These are phyloP conservation scores for Polyodon spathula DNA, from an alignment of 2,113 vertebrate species.

Conservation along the genomic window DNA sequence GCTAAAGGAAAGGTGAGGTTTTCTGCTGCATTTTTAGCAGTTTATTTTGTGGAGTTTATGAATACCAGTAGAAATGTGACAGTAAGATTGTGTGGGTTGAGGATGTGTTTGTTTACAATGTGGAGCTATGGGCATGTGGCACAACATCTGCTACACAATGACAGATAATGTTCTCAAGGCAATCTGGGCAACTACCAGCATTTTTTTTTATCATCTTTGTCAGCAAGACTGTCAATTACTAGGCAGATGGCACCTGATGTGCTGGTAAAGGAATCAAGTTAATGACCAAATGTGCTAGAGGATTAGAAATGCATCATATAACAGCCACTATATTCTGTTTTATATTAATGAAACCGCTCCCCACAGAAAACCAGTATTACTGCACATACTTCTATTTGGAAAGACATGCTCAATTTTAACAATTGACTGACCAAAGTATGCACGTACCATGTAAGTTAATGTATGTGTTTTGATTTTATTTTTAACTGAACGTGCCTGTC, in stretches of 20 bases:
- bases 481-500: too few relatives aligned
- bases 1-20: too few relatives aligned
- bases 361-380: constrained; percentile 14
- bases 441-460: background rate
- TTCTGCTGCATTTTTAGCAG: too few relatives aligned
- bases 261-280: constrained; percentile 34
- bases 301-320: constrained; percentile 31
- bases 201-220: constrained; percentile 9
- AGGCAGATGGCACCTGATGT: constrained; percentile 52
- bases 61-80: too few relatives aligned
- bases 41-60: too few relatives aligned
- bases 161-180: constrained; percentile 44
- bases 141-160: constrained; percentile 49
- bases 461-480: too few relatives aligned
- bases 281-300: constrained; percentile 37
- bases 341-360: constrained; percentile 29
- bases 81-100: background rate
- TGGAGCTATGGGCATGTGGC: constrained; percentile 43
- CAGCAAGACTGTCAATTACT: constrained; percentile 41
- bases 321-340: constrained; percentile 29
- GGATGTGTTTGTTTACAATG: constrained; percentile 30
- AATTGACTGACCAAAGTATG: background rate
- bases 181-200: constrained; percentile 42
- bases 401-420: too few relatives aligned
- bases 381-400: too few relatives aligned